Conservation (phyloP, 1,140 invertebrate genomes). For the Kradibia gibbosae region DNA sequence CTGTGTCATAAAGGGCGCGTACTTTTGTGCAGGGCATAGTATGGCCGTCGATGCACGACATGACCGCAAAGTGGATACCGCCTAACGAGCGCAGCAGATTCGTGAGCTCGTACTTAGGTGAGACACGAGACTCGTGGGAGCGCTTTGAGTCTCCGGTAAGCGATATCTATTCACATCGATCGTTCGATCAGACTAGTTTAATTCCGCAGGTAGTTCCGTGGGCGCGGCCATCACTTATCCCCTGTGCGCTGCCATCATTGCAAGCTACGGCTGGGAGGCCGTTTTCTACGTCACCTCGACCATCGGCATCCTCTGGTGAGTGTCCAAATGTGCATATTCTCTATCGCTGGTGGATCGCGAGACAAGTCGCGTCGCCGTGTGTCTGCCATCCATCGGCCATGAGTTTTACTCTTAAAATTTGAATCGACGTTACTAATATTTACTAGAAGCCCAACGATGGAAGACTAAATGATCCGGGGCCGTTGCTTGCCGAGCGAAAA, state of each 20-base stretch:
- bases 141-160: not conserved
- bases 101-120: conserved; percentile 80
- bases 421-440: no score
- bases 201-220: conserved; percentile 76
- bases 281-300: conserved; percentile 83
- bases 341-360: no score
- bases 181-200: conserved; percentile 15
- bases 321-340: no score
- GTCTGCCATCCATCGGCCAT: no score
- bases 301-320: conserved; percentile 79
- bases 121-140: conserved; percentile 49
- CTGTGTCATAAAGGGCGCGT: not conserved
- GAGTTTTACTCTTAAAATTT: no score
- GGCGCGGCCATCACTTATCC: conserved; percentile 82
- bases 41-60: conserved; percentile 87
- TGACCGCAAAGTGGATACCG: conserved; percentile 89
- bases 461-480: no score
- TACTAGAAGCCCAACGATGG: no score
- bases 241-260: conserved; percentile 79
- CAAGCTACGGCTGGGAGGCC: conserved; percentile 80
- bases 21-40: conserved; percentile 78
- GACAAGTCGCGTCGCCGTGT: no score
- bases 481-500: no score
- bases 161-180: not conserved
- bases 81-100: conserved; percentile 84